Percentiles rank a stretch among this genome's conserved stretches.
Evolutionary conservation across 2,113 vertebrate species (phyloP).

Genomic region (Calyptomena viridis): DNA sequence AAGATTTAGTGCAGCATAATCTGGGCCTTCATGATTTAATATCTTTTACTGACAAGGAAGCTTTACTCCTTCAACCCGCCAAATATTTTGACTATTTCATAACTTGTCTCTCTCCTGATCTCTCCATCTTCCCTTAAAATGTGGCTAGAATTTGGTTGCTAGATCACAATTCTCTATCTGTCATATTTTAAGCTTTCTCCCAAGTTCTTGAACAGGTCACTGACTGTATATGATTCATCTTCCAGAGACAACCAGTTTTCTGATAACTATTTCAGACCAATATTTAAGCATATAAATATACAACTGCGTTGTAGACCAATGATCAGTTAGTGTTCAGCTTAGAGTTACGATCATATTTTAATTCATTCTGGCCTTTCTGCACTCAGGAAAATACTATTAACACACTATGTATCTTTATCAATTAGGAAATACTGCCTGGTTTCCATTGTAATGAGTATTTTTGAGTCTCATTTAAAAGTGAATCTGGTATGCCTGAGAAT

Average conservation of each 20-base stretch:
- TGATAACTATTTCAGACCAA: neutral
- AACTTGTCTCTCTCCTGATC: neutral
- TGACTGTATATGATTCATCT: neutral
- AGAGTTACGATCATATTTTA: neutral
- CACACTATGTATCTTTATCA: neutral
- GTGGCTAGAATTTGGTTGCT: neutral
- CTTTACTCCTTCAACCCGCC: neutral
- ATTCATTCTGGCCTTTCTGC: neutral
- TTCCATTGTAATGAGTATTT: neutral
- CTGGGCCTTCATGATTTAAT: neutral
- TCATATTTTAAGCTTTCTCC: neutral
- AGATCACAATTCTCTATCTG: neutral
- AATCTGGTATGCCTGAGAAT: neutral
- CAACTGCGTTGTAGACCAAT: neutral
- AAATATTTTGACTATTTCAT: neutral
- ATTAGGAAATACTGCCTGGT: neutral
- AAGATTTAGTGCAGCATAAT: neutral
- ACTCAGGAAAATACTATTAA: neutral
- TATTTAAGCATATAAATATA: neutral
- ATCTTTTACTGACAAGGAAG: neutral
- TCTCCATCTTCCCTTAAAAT: neutral
- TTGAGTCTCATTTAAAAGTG: neutral
- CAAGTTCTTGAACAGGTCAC: neutral
- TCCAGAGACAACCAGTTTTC: neutral
- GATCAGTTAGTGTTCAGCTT: neutral